A percentile compares a stretch with the other conserved stretches of the same genome.
Evolutionary conservation across 2,888 invertebrate genomes (phyloP).

Genomic region (Teleogryllus oceanicus): DNA sequence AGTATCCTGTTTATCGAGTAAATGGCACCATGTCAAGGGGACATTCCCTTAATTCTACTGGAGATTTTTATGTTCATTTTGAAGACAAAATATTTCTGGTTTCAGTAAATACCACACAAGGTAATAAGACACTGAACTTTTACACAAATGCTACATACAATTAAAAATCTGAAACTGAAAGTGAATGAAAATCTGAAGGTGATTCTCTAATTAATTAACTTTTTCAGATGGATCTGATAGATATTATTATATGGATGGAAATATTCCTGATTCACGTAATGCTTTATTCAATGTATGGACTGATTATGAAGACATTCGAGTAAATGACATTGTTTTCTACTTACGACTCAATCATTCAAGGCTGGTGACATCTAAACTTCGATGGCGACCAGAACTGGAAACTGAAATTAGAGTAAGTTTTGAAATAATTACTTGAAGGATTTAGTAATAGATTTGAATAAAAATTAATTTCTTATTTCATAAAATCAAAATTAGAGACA

Average conservation of each 20-base stretch:
- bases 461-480: neutral
- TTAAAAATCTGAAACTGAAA: neutral
- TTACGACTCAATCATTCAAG: slow-evolving; percentile 79
- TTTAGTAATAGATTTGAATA: neutral
- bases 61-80: slow-evolving; percentile 58
- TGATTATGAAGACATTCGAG: slow-evolving; percentile 73
- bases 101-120: slow-evolving; percentile 66
- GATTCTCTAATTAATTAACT: slow-evolving; percentile 22
- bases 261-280: slow-evolving; percentile 72
- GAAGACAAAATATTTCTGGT: slow-evolving; percentile 56
- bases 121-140: slow-evolving; percentile 41
- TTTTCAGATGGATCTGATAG: slow-evolving; percentile 60
- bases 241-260: slow-evolving; percentile 65
- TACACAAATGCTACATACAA: neutral
- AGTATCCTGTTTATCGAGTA: slow-evolving; percentile 54
- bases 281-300: slow-evolving; percentile 75
- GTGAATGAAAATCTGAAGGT: neutral
- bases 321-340: slow-evolving; percentile 75
- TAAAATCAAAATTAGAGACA: neutral
- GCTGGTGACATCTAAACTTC: slow-evolving; percentile 71
- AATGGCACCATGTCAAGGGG: slow-evolving; percentile 58
- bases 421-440: neutral
- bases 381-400: slow-evolving; percentile 75
- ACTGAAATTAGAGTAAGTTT: slow-evolving; percentile 42
- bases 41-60: slow-evolving; percentile 57